Evolutionary conservation across 2,113 vertebrate genomes (phyloP).

Genomic region (Dissostichus mawsoni): DNA sequence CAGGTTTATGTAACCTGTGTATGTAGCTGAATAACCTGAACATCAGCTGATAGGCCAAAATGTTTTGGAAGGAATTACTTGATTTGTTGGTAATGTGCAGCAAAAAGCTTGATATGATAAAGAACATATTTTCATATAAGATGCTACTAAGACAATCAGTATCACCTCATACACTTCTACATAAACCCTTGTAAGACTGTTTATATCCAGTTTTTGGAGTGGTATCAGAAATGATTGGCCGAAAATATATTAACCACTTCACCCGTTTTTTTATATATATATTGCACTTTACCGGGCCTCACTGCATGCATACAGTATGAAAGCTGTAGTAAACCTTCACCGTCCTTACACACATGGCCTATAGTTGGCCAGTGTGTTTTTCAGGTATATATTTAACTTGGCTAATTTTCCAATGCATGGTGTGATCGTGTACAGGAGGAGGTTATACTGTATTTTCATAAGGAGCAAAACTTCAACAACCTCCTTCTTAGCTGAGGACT

Average conservation of each 20-base stretch:
- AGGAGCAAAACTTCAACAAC: not conserved
- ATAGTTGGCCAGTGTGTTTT: rapidly evolving
- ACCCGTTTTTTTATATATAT: not conserved
- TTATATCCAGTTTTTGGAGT: not conserved
- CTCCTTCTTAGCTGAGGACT: not conserved
- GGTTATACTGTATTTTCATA: not conserved
- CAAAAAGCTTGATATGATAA: not conserved
- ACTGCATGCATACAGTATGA: not conserved
- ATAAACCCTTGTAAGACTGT: not conserved
- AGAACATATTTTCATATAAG: not conserved
- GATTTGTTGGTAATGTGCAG: not conserved
- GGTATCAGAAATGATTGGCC: not conserved
- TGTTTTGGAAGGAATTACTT: not conserved
- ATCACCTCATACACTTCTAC: not conserved
- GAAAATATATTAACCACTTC: not conserved
- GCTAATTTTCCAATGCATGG: slow-evolving; percentile 29
- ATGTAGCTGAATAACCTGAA: not conserved
- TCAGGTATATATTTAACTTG: not conserved
- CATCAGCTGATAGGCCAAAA: not conserved
- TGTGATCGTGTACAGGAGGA: not conserved
- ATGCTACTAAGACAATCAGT: not conserved
- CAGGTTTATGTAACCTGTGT: not conserved
- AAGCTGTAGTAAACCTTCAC: not conserved
- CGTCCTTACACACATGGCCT: not conserved
- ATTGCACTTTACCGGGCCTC: not conserved